A percentile compares a stretch with the other conserved stretches of the same genome.
Evolutionary conservation across 2,888 invertebrate species (phyloP).

Genomic region (Portevinia maculata): DNA sequence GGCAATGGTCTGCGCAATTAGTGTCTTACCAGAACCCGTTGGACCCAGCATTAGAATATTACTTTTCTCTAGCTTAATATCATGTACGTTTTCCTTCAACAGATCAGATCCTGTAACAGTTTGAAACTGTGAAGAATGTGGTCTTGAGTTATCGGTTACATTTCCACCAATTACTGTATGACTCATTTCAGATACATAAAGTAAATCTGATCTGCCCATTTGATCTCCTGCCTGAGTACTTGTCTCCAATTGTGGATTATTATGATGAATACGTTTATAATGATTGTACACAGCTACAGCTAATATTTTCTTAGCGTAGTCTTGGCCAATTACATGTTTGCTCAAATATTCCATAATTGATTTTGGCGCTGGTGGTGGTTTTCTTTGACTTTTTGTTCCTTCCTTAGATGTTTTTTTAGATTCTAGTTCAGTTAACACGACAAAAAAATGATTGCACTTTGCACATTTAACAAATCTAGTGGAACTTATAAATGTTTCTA

Average conservation of each 20-base stretch:
- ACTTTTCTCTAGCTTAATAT: constrained; percentile 95
- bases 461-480: constrained; percentile 99
- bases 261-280: constrained; percentile 98
- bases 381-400: constrained; percentile 87
- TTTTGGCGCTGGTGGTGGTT: constrained; percentile 97
- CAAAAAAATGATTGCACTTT: constrained; percentile 98
- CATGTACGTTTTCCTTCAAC: constrained; percentile 91
- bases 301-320: constrained; percentile 97
- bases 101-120: constrained; percentile 88
- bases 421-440: constrained; percentile 96
- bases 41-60: constrained; percentile 98
- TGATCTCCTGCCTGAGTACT: constrained; percentile 77
- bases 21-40: constrained; percentile 98
- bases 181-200: constrained; percentile 92
- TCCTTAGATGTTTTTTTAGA: constrained; percentile 94
- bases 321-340: constrained; percentile 98
- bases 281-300: constrained; percentile 99
- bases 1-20: constrained; percentile 98
- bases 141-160: constrained; percentile 77
- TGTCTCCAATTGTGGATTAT: constrained; percentile 86
- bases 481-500: constrained; percentile 98
- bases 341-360: constrained; percentile 98
- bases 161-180: constrained; percentile 84
- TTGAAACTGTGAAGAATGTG: constrained; percentile 76
- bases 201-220: constrained; percentile 86